Conservation (phyloP, 2,113 vertebrate species). For the Thinocorus orbignyianus region DNA sequence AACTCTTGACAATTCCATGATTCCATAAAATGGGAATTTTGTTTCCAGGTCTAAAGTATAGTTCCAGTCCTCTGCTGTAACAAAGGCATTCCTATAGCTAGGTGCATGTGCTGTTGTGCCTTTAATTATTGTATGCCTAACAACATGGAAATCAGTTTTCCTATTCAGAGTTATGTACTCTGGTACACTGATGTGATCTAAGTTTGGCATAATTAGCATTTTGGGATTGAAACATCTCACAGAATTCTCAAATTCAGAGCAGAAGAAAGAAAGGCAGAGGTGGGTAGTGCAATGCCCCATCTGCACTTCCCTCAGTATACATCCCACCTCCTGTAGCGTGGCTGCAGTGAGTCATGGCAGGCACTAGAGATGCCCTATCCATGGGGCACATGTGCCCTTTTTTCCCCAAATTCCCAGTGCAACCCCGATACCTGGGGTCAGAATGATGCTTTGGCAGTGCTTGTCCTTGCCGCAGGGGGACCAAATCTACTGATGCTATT, state of each 20-base stretch:
- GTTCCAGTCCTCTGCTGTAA: accelerated
- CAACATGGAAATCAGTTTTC: background rate
- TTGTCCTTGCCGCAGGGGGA: too few relatives aligned
- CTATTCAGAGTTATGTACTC: background rate
- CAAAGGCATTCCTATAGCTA: background rate
- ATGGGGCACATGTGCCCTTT: background rate
- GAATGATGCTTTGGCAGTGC: background rate
- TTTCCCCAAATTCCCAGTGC: background rate
- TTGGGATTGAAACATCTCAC: background rate
- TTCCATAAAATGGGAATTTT: background rate
- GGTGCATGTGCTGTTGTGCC: background rate
- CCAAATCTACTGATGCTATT: background rate
- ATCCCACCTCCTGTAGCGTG: background rate
- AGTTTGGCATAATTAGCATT: background rate
- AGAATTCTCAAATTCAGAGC: background rate
- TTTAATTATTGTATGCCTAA: background rate
- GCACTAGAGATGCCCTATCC: background rate
- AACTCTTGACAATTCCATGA: too few relatives aligned
- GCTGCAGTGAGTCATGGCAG: background rate
- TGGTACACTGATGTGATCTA: background rate
- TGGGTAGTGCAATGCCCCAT: background rate
- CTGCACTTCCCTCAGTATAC: accelerated
- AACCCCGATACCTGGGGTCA: too few relatives aligned
- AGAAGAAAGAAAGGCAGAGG: background rate
- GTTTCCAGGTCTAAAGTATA: background rate